phyloP scores from a whole-genome alignment of 1,140 invertebrate species.

The Drosophila triauraria region DNA sequence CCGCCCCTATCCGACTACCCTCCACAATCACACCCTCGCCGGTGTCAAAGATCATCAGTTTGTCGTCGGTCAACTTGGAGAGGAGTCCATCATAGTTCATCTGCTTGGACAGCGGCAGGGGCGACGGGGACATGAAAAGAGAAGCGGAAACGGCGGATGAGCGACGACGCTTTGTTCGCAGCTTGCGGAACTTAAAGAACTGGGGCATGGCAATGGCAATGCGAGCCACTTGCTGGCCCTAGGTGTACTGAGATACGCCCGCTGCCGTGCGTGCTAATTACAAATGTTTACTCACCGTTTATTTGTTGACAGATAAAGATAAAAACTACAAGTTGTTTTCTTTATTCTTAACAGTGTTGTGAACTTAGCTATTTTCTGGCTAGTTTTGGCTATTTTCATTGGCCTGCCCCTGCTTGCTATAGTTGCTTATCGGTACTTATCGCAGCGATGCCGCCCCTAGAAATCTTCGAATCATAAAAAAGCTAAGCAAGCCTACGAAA shows the following conservation, averaged over 20 bases:
- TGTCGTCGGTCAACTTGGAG: slow-evolving; percentile 81
- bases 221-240: slow-evolving; percentile 52
- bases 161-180: slow-evolving; percentile 70
- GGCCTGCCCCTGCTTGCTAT: too few species aligned
- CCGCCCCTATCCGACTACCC: slow-evolving; percentile 21
- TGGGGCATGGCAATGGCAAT: slow-evolving; percentile 59
- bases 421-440: too few species aligned
- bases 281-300: slow-evolving; percentile 80
- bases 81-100: slow-evolving; percentile 84
- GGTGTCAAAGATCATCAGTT: slow-evolving; percentile 67
- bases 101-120: slow-evolving; percentile 51
- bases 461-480: too few species aligned
- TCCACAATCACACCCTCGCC: slow-evolving; percentile 40
- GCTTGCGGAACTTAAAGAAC: slow-evolving; percentile 65
- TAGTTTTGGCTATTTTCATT: too few species aligned
- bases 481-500: too few species aligned
- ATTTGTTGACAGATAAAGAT: slow-evolving; percentile 82
- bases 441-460: too few species aligned
- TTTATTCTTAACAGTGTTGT: slow-evolving; percentile 36
- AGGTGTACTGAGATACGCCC: slow-evolving; percentile 57
- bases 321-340: slow-evolving; percentile 66
- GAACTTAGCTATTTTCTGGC: too few species aligned
- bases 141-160: slow-evolving; percentile 42
- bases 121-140: slow-evolving; percentile 42
- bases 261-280: slow-evolving; percentile 67